Base-by-base conservation (phyloP, 2,797 vertebrate species). In the Pangasius macronema region DNA sequence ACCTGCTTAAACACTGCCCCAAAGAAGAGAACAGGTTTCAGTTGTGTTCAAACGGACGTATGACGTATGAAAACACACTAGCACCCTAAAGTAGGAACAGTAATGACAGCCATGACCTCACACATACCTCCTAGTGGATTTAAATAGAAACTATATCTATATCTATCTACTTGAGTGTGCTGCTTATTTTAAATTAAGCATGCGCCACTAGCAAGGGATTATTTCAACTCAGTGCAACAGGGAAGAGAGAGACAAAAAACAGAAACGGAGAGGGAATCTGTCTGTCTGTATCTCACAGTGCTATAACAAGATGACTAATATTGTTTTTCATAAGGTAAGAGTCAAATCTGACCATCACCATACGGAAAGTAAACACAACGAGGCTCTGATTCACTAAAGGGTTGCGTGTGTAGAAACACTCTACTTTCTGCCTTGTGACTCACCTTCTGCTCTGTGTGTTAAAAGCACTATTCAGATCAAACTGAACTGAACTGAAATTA, bases 121-220 rank as follows among this genome's bases (percentile, higher is more conserved):
- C 65, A 81, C 3, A 49, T 42, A 55, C 39, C 63, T 86, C n/a
- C 55, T 55, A 3, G 5, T 36, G 77, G 65, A 82, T 86, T 70
- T 57, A 20, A 76, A 55, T 36, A 57, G 51, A 36, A 79, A 22
- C n/a, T 57, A 36, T 5, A 14, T 80, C 16, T 22, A 57, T 20
- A 79, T 79, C 14, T 22, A 33, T 57, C 30, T 57, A 8, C 73
- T 30, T 30, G 5, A n/a, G 73, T 30, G 73, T 27, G 72, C 46
- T n/a, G 2, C 24, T 46, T 22, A 27, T 27, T 49, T 53, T 30
- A 7, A 76, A 76, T 76, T 3, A 16, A 76, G 13, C 5, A 42
- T 30, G 14, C 27, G 0, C 11, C 5, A 8, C 14, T 16, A 20
- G n/a, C 18, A 24, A 79, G n/a, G 51, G 1, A 30, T n/a, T 30